Evolutionary conservation across 2,888 invertebrate species (phyloP), one percentile per base, ranked within the genome.

Genomic region (Leptinotarsa tumamoca): DNA sequence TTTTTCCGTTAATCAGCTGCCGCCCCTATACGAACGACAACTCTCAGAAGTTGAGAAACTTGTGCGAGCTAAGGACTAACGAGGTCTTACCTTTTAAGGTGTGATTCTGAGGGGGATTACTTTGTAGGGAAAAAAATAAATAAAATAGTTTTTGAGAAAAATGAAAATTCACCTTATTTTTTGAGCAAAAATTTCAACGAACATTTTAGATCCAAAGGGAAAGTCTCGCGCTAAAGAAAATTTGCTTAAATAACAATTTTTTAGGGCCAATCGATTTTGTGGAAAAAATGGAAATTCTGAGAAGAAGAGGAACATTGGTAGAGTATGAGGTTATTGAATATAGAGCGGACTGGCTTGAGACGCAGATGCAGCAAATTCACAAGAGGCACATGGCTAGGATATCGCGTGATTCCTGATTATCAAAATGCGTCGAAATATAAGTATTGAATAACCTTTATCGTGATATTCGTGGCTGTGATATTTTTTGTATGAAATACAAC

Each of bases 311-410:
- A 17, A 68, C 77, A 15, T 13, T 49, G n/a, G 18, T 18, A 27
- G 68, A 63, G n/a, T 69, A 27, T 52, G 66, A 68, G 4, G 50
- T 54, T 15, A 50, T 74, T 27, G 77, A 77, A 67, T 74, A 70
- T 49, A 51, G 71, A 56, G 67, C 72, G 2, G 76, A 73, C 43
- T 76, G 73, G 76, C 68, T 72, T 15, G 67, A 68, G 5, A 72
- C 51, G 18, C 27, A 69, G n/a, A 74, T 70, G 63, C 52, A 49
- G 33, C 27, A 63, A 43, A 43, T 63, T 43, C 63, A 43, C n/a
- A 63, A 63, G 18, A 63, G n/a, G 17, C 15, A 27, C 4, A 10
- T 58, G 58, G 58, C 23, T 23, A 23, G 10, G 3, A 10, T 43
- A 43, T 43, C 43, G 43, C 43, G 15, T 21, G 18, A 58, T 4